These are phyloP conservation scores for Eilema caniola DNA, from an alignment of 2,888 invertebrate species.

Conservation along the genomic window DNA sequence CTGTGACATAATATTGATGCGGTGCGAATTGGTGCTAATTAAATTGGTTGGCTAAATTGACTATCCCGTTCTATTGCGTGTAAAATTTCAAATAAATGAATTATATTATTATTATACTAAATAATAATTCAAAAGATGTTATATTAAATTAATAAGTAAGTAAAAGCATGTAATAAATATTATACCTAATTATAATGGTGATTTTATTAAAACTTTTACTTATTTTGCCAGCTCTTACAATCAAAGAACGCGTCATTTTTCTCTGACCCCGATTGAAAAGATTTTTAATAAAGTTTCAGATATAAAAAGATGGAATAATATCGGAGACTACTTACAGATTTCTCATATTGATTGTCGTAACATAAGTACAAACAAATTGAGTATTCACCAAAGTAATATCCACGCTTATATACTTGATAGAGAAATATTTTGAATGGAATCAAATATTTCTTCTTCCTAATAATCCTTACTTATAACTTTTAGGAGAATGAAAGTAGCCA, in stretches of 20 bases:
- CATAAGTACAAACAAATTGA: conserved; percentile 4
- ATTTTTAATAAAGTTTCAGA: conserved; percentile 2
- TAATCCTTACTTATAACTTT: neutral
- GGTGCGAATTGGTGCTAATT: no score
- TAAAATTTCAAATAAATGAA: no score
- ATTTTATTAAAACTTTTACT: no score
- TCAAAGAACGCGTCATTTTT: neutral
- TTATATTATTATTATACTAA: no score
- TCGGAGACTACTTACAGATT: neutral
- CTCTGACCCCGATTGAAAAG: neutral
- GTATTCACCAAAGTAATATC: conserved; percentile 1
- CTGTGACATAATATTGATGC: no score
- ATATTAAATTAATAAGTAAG: no score
- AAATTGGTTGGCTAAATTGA: no score
- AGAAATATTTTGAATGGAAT: neutral
- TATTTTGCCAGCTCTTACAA: neutral
- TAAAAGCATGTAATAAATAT: no score
- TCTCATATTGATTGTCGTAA: neutral
- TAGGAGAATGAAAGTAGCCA: conserved; percentile 1
- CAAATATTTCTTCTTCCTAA: no score
- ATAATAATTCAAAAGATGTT: no score
- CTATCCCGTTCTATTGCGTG: no score
- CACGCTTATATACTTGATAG: neutral
- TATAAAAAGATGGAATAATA: conserved; percentile 2
- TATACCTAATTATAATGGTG: no score